phyloP scores from a whole-genome alignment of 2,113 vertebrate genomes.

The Labeo catla region DNA sequence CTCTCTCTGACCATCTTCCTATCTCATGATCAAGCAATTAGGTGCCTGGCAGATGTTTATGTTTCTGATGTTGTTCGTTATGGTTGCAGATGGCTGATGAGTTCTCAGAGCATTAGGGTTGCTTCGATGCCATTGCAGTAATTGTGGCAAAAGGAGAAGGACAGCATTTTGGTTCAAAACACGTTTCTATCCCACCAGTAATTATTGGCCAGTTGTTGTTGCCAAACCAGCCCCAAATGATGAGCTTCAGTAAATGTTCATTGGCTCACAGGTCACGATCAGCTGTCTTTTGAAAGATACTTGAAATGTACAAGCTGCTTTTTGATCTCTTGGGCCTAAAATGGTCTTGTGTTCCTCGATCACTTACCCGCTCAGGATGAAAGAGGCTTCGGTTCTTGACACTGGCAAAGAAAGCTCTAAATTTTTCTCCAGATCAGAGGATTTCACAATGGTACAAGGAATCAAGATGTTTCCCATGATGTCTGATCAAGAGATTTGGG shows the following conservation, averaged over 20 bases:
- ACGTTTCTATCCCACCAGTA: neutral
- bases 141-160: neutral
- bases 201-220: constrained; percentile 23
- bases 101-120: neutral
- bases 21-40: constrained; percentile 35
- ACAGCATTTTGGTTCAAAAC: constrained; percentile 24
- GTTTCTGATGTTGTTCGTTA: constrained; percentile 10
- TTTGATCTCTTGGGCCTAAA: constrained; percentile 39
- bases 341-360: constrained; percentile 35
- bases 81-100: neutral
- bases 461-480: constrained; percentile 36
- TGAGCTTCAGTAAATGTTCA: neutral
- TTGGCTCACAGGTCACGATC: constrained; percentile 33
- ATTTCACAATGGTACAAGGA: constrained; percentile 19
- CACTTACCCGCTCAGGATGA: constrained; percentile 31
- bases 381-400: constrained; percentile 30
- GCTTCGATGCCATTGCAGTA: neutral
- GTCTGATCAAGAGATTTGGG: constrained; percentile 33
- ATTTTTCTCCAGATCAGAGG: constrained; percentile 36
- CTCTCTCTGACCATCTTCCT: neutral
- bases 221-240: constrained; percentile 7
- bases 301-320: constrained; percentile 36
- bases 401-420: constrained; percentile 3
- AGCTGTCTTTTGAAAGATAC: constrained; percentile 17
- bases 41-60: constrained; percentile 8